Base-by-base conservation (phyloP, 1,140 invertebrate genomes). In the Theocolax elegans region DNA sequence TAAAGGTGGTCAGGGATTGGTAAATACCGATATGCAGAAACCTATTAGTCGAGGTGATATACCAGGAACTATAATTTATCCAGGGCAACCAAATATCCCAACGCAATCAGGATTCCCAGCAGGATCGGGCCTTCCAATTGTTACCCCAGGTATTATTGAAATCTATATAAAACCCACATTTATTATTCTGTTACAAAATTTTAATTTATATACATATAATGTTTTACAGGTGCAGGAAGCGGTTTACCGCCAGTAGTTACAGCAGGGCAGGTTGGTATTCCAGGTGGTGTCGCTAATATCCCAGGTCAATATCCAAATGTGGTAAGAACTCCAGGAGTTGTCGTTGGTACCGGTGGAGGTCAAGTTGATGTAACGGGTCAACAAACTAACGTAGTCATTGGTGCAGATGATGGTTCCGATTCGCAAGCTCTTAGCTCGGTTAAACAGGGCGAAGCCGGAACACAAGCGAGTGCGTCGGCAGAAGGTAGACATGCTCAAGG, bases 361-460 rank as follows among this genome's bases (percentile, higher is more conserved):
- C 3, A 3, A 6, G 35, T 49, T 17, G 31, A 27, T 19, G 44
- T 13, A 44, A 49, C n/a, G 23, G n/a, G 46, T 15, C 27, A 29
- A 40, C 10, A 1, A 0, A 12, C 19, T 0, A 15, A 12, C 17
- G 25, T 53, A 8, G 23, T n/a, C 17, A 25, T 6, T 13, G 70
- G 64, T 59, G n/a, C 51, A 12, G 81, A 79, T 31, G 89, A 90
- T 74, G 90, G 88, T 71, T 87, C 90, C 46, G 91, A 93, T 78
- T 92, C 93, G 1, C 91, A 93, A 86, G 92, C 92, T 6, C 88
- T 92, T 83, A 92, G 90, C 58, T 89, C 88, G 54, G 88, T 93
- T 15, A 87, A 89, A 70, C 90, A 92, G 78, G 86, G 86, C 9
- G 85, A 89, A n/a, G 63, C 67, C 66, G 92, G 91, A 74, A 93